Evolutionary conservation across 2,797 vertebrate genomes (phyloP), one percentile per base, ranked within the genome.

Genomic region (Limnodromus scolopaceus): DNA sequence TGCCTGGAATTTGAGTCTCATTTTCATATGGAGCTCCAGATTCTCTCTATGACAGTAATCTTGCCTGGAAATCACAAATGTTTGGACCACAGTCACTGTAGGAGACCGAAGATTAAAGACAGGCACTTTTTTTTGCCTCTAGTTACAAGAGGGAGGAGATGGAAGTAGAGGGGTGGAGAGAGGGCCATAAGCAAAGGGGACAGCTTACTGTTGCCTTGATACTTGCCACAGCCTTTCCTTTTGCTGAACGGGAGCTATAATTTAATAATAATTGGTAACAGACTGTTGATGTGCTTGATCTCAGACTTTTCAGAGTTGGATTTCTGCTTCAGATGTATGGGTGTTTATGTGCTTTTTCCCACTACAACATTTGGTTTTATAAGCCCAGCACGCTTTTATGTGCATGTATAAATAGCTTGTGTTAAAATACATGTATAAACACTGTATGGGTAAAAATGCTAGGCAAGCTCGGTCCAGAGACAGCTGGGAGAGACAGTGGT

Each of bases 211-310:
- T 51, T 79, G 77, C 54, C 55, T 76, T 36, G n/a, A 38, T 83
- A 38, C 25, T 79, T 75, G 60, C 7, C 70, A 66, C 66, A 82
- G 61, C 43, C 46, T 68, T 91, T 85, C 6, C 10, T 91, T 94
- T 79, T 75, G 22, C 61, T 81, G 79, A 84, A 65, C n/a, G 58
- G 30, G 54, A 92, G 27, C 78, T 77, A 70, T 1, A 69, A 74
- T 84, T 80, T 69, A 87, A 72, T 75, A 78, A 19, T 84, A 89
- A 93, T 63, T 84, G 64, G 10, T 85, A 91, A 36, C 82, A 87
- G 82, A 32, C 2, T 0, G 16, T 53, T 84, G 19, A 9, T 71
- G 11, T 87, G 34, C 79, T 92, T 87, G 32, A 84, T 91, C 66
- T 69, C 38, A 66, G 6, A n/a, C n/a, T 75, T 39, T 34, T 53